These are phyloP conservation scores for Pocillopora verrucosa DNA, from an alignment of 64 coral and sea anemone genomes.

Conservation along the genomic window DNA sequence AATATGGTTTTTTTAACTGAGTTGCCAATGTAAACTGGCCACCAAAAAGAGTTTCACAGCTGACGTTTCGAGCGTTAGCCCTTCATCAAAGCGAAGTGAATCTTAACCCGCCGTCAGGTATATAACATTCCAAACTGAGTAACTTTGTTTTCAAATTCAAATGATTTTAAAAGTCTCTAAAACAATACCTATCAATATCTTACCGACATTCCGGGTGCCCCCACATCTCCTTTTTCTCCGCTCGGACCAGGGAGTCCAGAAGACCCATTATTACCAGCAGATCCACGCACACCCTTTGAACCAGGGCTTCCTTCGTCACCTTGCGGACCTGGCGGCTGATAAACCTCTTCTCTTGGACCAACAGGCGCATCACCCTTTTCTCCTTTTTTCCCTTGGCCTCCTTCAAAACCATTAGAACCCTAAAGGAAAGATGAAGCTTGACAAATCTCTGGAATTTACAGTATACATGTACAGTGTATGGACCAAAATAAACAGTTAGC, in stretches of 20 bases:
- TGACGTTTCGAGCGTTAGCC: too few relatives aligned
- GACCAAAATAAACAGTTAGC: too few relatives aligned
- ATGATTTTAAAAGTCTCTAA: too few relatives aligned
- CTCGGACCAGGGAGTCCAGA: constrained; percentile 24
- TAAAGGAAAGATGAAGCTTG: neutral
- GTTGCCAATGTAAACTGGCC: too few relatives aligned
- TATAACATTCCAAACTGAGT: too few relatives aligned
- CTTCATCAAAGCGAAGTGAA: too few relatives aligned
- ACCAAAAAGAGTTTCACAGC: too few relatives aligned
- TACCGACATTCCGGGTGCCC: constrained; percentile 37
- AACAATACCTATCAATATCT: neutral
- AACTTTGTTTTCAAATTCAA: too few relatives aligned
- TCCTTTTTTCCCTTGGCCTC: constrained; percentile 17
- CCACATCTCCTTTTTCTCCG: constrained; percentile 40
- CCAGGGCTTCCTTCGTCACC: constrained; percentile 51
- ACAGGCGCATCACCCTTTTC: neutral
- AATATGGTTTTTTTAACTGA: too few relatives aligned
- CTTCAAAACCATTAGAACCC: constrained; percentile 18
- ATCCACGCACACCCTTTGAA: constrained; percentile 41
- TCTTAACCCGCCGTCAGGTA: too few relatives aligned
- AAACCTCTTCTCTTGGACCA: neutral
- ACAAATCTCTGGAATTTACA: neutral
- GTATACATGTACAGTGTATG: too few relatives aligned
- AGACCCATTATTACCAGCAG: constrained; percentile 39
- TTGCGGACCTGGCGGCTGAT: neutral